Percentiles rank a stretch among this genome's conserved stretches.
phyloP scores from a whole-genome alignment of 2,888 invertebrate species.

The Euplexia lucipara region DNA sequence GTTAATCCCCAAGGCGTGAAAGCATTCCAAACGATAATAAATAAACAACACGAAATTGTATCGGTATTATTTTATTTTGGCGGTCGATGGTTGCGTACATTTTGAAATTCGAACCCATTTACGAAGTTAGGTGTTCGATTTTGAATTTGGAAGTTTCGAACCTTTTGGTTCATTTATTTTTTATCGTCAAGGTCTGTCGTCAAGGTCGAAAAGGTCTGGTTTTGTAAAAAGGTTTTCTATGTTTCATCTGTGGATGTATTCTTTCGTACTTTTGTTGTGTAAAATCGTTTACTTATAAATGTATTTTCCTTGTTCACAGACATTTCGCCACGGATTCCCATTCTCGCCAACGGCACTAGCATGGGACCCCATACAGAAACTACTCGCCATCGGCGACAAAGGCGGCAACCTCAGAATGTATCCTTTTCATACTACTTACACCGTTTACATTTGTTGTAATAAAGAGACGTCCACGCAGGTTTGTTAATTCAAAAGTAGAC shows the following conservation, averaged over 20 bases:
- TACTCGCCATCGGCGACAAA: slow-evolving; percentile 99
- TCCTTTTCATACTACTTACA: slow-evolving; percentile 93
- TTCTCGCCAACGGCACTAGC: slow-evolving; percentile 99
- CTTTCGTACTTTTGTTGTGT: neutral
- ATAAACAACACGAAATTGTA: slow-evolving; percentile 38
- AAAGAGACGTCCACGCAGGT: neutral
- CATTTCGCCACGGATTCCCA: slow-evolving; percentile 99
- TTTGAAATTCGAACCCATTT: slow-evolving; percentile 39
- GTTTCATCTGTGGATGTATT: neutral
- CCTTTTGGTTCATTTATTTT: neutral
- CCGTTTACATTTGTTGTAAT: neutral
- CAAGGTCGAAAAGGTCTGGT: neutral
- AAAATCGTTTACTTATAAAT: neutral
- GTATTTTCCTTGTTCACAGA: slow-evolving; percentile 92
- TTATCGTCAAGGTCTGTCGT: too few species aligned
- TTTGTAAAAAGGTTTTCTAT: neutral
- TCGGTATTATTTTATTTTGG: slow-evolving; percentile 22
- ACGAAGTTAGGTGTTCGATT: slow-evolving; percentile 16
- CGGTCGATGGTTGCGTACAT: slow-evolving; percentile 6
- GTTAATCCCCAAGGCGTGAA: slow-evolving; percentile 44
- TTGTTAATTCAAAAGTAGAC: neutral
- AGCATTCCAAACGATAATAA: slow-evolving; percentile 37
- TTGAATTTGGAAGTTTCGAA: slow-evolving; percentile 17
- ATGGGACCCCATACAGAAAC: slow-evolving; percentile 99
- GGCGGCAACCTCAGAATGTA: slow-evolving; percentile 98